Base-by-base conservation (phyloP, 92 coral and sea anemone genomes). In the Phenganax marumi region DNA sequence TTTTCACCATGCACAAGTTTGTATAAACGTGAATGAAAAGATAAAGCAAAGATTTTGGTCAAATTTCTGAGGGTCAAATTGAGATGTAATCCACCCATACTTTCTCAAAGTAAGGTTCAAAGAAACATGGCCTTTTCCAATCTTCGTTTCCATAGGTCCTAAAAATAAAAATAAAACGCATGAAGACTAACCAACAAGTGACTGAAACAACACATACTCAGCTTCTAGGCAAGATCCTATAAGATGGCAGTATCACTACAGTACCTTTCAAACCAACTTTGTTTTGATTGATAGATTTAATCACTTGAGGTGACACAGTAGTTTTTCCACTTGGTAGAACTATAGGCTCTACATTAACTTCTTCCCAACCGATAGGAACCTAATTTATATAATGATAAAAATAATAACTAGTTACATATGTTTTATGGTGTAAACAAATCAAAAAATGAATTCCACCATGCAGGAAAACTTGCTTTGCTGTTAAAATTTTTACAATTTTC, bases 111-210 rank as follows among this genome's bases (percentile, higher is more conserved):
- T 94, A 23, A 94, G 86, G 80, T 94, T 94, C 79, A 94, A 86
- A 10, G 98, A 94, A 53, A 94, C 98, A 85, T 94, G 98, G 21
- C 98, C 98, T 89, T 94, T 94, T 68, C 98, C 98, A 64, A 94
- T 94, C 86, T 94, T 94, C 46, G 98, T 94, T 80, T 94, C 98
- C 65, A 94, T 68, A 48, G 98, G 98, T 66, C 98, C 98, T 94
- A 68, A 11, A 85, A 77, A 65, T 26, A 26, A 57, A 50, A 54
- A 50, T 33, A 22, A 8, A 22, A 18, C 7, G 19, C 22, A 12
- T 66, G 16, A 57, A 14, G 14, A 68, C 17, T 16, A 68, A 68
- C 74, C 43, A 33, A 68, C 9, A 68, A 16, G 26, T 14, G 19
- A 39, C 10, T 50, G 5, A 46, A 71, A 64, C 14, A 52, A 12